Evolutionary conservation across 2,113 vertebrate genomes (phyloP).

Genomic region (Eclectus roratus): DNA sequence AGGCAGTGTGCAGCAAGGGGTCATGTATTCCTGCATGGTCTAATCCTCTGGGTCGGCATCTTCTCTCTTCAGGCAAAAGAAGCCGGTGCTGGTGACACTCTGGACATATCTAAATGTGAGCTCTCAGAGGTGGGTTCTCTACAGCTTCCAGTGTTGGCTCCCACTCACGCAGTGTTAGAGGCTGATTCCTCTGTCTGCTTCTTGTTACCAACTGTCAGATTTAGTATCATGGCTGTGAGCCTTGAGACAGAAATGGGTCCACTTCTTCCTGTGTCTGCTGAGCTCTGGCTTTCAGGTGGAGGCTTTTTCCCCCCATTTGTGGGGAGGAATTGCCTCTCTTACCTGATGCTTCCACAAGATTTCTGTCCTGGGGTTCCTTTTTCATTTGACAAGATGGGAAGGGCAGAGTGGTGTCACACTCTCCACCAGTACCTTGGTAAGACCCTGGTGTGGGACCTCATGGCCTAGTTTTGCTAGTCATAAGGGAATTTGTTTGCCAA

Average conservation of each 20-base stretch:
- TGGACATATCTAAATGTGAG: conserved; percentile 92
- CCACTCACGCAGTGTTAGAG: not conserved
- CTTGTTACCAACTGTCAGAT: not conserved
- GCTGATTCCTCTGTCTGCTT: not conserved
- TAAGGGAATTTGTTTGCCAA: not conserved
- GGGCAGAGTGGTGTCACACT: not conserved
- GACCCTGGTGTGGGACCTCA: not conserved
- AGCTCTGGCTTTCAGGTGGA: not conserved
- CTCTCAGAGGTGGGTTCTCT: conserved; percentile 83
- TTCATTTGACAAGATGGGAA: not conserved
- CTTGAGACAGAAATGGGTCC: not conserved
- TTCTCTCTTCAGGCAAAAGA: conserved; percentile 84
- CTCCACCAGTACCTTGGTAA: not conserved
- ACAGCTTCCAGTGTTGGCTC: not conserved
- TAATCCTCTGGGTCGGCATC: not conserved
- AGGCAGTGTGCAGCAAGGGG: not conserved
- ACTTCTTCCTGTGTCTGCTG: not conserved
- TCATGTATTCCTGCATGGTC: not conserved
- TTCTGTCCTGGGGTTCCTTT: not conserved
- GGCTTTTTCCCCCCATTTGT: not conserved
- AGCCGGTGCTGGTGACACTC: conserved; percentile 90
- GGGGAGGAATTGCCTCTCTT: not conserved
- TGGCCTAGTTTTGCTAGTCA: not conserved
- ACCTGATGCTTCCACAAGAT: not conserved
- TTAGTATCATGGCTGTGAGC: not conserved